These are phyloP conservation scores for Rhinoptilus africanus DNA, from an alignment of 2,113 vertebrate species.

Conservation along the genomic window DNA sequence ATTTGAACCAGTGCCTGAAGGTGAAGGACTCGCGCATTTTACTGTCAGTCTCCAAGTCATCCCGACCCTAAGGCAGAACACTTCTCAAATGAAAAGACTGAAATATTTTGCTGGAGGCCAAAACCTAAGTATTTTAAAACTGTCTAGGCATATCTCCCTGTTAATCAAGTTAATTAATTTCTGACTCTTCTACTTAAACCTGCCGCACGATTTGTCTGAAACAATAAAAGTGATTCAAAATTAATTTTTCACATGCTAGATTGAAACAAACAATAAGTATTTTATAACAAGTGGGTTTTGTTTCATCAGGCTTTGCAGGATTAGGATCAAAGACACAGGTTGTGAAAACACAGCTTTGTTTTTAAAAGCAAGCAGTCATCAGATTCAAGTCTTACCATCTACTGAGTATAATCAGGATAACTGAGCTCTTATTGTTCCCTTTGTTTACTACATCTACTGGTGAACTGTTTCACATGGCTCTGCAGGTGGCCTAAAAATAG, in stretches of 20 bases:
- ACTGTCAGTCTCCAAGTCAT: not conserved
- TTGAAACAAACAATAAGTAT: not conserved
- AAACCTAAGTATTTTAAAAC: not conserved
- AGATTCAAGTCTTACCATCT: not conserved
- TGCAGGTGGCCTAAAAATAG: not conserved
- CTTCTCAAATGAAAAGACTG: not conserved
- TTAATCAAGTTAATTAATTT: constrained; percentile 36
- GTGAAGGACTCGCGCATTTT: not conserved
- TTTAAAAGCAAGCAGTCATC: not conserved
- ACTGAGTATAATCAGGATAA: not conserved
- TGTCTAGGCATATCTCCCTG: not conserved
- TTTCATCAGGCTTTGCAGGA: not conserved
- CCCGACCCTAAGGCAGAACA: not conserved
- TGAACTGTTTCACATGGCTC: not conserved
- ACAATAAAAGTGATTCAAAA: not conserved
- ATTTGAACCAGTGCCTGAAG: not conserved
- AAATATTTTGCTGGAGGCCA: not conserved
- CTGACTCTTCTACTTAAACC: not conserved
- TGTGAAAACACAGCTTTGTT: not conserved
- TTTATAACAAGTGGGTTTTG: not conserved
- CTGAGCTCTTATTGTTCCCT: not conserved
- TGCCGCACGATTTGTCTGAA: not conserved
- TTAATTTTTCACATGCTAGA: not conserved
- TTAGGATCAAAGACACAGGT: not conserved
- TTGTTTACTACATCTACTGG: not conserved